Conservation (phyloP, 2,113 vertebrate species). For the Paratilapia polleni region DNA sequence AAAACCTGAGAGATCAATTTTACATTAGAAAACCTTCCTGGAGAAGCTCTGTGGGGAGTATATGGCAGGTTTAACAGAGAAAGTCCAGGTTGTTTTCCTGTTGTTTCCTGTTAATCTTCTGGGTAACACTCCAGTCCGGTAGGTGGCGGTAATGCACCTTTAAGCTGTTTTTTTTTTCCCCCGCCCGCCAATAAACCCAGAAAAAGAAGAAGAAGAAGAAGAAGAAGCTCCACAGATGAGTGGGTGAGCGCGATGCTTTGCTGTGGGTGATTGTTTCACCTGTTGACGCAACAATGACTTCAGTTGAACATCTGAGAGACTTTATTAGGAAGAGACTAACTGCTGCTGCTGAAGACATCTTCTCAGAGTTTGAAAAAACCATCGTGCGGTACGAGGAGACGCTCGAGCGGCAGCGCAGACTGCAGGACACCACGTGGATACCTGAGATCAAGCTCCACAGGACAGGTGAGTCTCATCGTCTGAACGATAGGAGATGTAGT, state of each 20-base stretch:
- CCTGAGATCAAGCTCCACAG: rapidly evolving
- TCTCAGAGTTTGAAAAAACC: conserved; percentile 17
- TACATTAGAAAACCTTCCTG: neutral
- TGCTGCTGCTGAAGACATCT: neutral
- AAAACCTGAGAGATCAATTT: no score
- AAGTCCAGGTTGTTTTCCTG: neutral
- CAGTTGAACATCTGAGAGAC: neutral
- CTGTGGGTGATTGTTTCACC: neutral
- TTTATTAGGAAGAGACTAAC: neutral
- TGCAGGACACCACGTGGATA: neutral
- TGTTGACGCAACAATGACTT: neutral
- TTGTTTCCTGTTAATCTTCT: neutral
- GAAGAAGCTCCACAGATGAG: neutral
- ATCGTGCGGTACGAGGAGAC: conserved; percentile 10
- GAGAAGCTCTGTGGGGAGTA: neutral
- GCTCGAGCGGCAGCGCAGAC: neutral
- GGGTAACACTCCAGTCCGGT: neutral
- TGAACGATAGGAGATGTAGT: no score
- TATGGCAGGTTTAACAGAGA: neutral
- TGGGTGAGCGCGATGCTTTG: rapidly evolving
- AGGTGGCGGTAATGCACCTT: neutral
- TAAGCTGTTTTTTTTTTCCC: neutral
- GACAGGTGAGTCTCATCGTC: neutral
- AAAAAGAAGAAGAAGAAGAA: neutral
- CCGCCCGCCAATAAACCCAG: neutral